Percentiles rank a stretch among this genome's conserved stretches.
These are phyloP conservation scores for Paradoxurus hermaphroditus DNA, from an alignment of 2,113 vertebrate species.

Conservation along the genomic window DNA sequence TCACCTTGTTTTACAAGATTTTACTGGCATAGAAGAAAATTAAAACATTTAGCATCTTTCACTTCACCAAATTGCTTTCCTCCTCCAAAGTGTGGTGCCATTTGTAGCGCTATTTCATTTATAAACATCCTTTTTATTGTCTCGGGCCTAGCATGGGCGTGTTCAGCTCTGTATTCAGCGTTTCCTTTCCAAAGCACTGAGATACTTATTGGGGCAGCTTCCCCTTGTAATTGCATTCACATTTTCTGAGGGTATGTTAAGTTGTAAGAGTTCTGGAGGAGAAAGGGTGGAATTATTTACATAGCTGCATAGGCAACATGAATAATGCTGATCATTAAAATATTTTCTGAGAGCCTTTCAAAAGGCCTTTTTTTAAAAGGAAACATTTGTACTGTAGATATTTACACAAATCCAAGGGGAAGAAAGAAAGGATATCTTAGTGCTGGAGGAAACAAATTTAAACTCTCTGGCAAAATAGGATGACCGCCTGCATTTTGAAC, in stretches of 20 bases:
- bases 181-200: neutral
- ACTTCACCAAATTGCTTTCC: conserved; percentile 71
- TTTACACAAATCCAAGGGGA: neutral
- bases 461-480: neutral
- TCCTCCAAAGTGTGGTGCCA: conserved; percentile 12
- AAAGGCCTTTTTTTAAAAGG: neutral
- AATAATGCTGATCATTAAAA: conserved; percentile 50
- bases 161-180: neutral
- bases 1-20: conserved; percentile 75
- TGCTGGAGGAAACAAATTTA: conserved; percentile 26
- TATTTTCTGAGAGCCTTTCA: conserved; percentile 9
- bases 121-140: conserved; percentile 66
- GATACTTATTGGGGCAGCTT: neutral
- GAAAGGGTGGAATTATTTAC: conserved; percentile 29
- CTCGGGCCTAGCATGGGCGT: neutral
- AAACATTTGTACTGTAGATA: conserved; percentile 14
- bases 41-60: conserved; percentile 77
- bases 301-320: conserved; percentile 16
- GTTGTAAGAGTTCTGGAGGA: conserved; percentile 5
- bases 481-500: neutral
- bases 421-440: neutral
- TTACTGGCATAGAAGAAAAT: conserved; percentile 76
- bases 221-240: conserved; percentile 39
- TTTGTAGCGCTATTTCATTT: conserved; percentile 44
- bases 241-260: conserved; percentile 54